phyloP scores from a whole-genome alignment of 2,113 vertebrate genomes.

The Pipa parva region DNA sequence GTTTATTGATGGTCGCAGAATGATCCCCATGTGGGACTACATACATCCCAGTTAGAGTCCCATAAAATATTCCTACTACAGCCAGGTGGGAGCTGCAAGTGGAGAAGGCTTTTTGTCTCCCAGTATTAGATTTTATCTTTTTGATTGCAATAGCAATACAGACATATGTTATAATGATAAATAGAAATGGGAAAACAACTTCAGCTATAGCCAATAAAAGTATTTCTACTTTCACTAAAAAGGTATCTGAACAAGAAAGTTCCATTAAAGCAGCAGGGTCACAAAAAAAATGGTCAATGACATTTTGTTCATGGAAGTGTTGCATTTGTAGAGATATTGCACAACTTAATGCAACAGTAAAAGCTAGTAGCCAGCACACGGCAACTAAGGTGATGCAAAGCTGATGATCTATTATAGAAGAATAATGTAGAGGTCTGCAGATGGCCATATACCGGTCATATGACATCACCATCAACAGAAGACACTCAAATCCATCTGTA shows the following conservation, averaged over 20 bases:
- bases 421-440: slow-evolving; percentile 40
- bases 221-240: background rate
- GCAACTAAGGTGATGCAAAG: background rate
- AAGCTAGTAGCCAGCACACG: slow-evolving; percentile 1
- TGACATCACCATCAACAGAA: slow-evolving; percentile 41
- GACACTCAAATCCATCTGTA: slow-evolving; percentile 36
- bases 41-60: too few relatives aligned
- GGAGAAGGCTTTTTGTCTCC: slow-evolving; percentile 2
- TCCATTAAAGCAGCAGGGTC: background rate
- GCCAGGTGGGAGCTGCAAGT: too few relatives aligned
- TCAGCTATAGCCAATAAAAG: background rate
- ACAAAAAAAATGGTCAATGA: slow-evolving; percentile 3
- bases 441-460: slow-evolving; percentile 43
- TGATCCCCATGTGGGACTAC: too few relatives aligned
- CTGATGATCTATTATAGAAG: slow-evolving; percentile 21
- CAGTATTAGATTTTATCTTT: background rate
- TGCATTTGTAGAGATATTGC: background rate
- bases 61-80: too few relatives aligned
- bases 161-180: background rate
- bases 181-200: slow-evolving; percentile 7
- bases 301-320: background rate
- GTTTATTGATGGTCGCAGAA: too few relatives aligned
- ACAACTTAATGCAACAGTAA: background rate
- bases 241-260: slow-evolving; percentile 1
- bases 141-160: slow-evolving; percentile 3